Evolutionary conservation across 2,113 vertebrate species (phyloP), one percentile per base, ranked within the genome.

Genomic region (Beaufortia kweichowensis): DNA sequence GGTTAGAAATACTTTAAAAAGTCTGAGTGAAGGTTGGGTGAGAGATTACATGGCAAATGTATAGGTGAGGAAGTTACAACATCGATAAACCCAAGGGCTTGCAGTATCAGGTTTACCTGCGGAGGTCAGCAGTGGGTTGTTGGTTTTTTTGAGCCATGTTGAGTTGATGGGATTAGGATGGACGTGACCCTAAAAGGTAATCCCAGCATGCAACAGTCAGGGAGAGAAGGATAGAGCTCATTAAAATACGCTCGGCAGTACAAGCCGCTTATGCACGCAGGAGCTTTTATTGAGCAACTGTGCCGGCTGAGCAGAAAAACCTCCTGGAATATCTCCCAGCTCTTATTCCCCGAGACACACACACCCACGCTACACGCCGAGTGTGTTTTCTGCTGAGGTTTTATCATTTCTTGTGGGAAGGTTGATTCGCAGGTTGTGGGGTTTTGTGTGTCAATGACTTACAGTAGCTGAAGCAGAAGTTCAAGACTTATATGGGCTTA

Each of bases 171-270:
- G 82, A 75, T 83, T 83, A 80, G 63, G 66, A 48, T 57, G 61
- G 79, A 78, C n/a, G 24, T 53, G 66, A 82, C 79, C 77, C 77
- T 17, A 35, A 63, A 53, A 81, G 84, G 77, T 80, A 85, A 85
- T 85, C 80, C 78, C 66, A 35, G 75, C 68, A 71, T 63, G 74
- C 56, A 70, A 73, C 77, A 82, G 76, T 78, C 71, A 57, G 78
- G 77, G 63, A 78, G 61, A 74, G 66, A 57, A 70, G 84, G 82
- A 85, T 82, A 81, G 79, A 82, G 77, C 84, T 85, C 79, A 85
- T 85, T 85, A 85, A 85, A 85, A 82, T 83, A 76, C 41, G 55
- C 77, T 82, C 79, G 77, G 57, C 79, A 77, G 74, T 82, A 80
- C 75, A 85, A 85, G 82, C 75, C 70, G 84, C 84, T 85, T 85